These are phyloP conservation scores for Orius insidiosus DNA, from an alignment of 1,140 invertebrate genomes.

Conservation along the genomic window DNA sequence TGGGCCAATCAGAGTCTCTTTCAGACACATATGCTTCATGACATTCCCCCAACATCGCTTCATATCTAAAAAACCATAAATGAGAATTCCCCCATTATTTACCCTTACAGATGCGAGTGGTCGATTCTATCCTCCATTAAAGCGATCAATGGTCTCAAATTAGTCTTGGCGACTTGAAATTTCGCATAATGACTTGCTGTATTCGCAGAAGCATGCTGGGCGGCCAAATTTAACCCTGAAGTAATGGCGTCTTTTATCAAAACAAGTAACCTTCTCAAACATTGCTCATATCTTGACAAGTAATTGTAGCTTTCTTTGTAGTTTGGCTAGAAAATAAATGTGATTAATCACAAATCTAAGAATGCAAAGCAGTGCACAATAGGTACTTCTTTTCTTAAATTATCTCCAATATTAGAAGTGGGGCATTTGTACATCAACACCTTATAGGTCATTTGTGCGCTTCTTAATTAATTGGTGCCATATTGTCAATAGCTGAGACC, in stretches of 20 bases:
- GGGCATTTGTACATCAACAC: background rate
- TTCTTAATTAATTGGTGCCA: too few species aligned
- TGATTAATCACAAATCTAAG: slow-evolving; percentile 9
- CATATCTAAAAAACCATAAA: slow-evolving; percentile 37
- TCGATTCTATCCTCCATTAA: slow-evolving; percentile 16
- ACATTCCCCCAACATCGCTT: slow-evolving; percentile 57
- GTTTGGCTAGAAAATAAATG: slow-evolving; percentile 5
- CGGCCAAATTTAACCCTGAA: slow-evolving; percentile 53
- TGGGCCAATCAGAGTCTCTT: slow-evolving; percentile 50
- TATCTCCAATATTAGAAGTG: background rate
- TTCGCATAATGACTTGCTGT: slow-evolving; percentile 19
- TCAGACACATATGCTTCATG: slow-evolving; percentile 72
- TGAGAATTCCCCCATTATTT: slow-evolving; percentile 4
- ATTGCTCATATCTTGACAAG: slow-evolving; percentile 57
- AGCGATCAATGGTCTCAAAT: slow-evolving; percentile 15
- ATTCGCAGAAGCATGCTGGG: slow-evolving; percentile 35
- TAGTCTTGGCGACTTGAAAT: slow-evolving; percentile 17
- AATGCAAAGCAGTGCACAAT: background rate
- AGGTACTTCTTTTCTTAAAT: background rate
- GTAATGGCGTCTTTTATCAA: slow-evolving; percentile 59
- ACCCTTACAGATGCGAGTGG: slow-evolving; percentile 17
- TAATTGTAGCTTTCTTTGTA: slow-evolving; percentile 51
- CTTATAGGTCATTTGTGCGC: too few species aligned
- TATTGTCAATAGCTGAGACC: too few species aligned
- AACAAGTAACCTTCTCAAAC: slow-evolving; percentile 57